Evolutionary conservation across 2,797 vertebrate species (phyloP), one percentile per base, ranked within the genome.

Genomic region (Australoheros facetus): DNA sequence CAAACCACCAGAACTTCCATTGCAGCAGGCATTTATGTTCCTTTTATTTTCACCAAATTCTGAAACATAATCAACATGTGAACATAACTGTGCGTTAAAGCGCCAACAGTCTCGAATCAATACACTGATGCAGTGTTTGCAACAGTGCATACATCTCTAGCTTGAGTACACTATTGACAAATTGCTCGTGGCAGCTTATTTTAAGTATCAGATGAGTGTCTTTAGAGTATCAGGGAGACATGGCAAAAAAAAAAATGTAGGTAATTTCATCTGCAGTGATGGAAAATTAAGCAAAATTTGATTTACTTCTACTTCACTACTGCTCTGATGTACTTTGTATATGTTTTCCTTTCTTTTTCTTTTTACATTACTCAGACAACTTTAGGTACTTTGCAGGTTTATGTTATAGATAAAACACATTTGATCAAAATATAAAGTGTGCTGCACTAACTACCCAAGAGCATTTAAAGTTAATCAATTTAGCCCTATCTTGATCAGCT

Each of bases 1-100:
- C 80, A 85, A 88, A 85, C 80, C 85, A 79, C 81, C 58, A 83
- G 69, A 85, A 10, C 75, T 34, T 90, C 74, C 81, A 77, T 48
- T 87, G 79, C 76, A 84, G 66, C 23, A 1, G 28, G 26, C 30
- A 30, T 56, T 84, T 17, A 21, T 73, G 53, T 77, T 70, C 78
- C 74, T 69, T 42, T 60, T 77, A 55, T 77, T 85, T 71, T 45
- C 66, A 80, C 71, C 69, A 56, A 62, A 73, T 75, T 48, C 76
- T 60, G 54, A 58, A 85, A 56, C 62, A 45, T 1, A 58, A 21
- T 53, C 70, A 28, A 14, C 7, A 39, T 69, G 53, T 59, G 42
- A 57, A 59, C 42, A 76, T 30, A 64, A 73, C 34, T 66, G 14
- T 21, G 23, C 26, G 51, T 48, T 51, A 48, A 45, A 69, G 30